Evolutionary conservation across 2,797 vertebrate genomes (phyloP).

Genomic region (Neosilurus mollespiculum): DNA sequence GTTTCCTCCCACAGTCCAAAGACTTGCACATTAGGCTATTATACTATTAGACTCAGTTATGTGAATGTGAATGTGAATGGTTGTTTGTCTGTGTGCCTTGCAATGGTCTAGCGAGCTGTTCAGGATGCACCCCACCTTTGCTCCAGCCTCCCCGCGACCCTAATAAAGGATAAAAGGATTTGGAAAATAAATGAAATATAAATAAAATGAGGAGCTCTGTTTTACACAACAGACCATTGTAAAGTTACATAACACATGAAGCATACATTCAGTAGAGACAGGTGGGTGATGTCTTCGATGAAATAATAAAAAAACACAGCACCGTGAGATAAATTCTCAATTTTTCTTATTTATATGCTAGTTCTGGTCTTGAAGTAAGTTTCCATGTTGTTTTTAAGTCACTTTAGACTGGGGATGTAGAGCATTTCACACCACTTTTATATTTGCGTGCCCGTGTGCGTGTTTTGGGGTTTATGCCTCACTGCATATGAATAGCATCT

Average conservation of each 20-base stretch:
- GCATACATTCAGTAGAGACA: slow-evolving; percentile 1
- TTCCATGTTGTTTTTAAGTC: not conserved
- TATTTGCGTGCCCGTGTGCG: slow-evolving; percentile 2
- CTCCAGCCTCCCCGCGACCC: no score
- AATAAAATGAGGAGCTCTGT: not conserved
- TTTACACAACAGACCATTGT: not conserved
- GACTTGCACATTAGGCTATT: no score
- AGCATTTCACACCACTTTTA: slow-evolving; percentile 14
- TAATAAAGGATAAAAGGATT: no score
- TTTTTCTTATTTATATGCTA: not conserved
- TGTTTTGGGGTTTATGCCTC: slow-evolving; percentile 37
- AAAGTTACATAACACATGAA: not conserved
- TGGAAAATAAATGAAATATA: no score
- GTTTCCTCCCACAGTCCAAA: no score
- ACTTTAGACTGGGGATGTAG: not conserved
- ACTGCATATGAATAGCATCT: slow-evolving; percentile 52
- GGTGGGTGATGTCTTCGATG: not conserved
- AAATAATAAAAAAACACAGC: not conserved
- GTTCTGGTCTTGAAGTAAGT: slow-evolving; percentile 3
- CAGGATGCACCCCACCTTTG: no score
- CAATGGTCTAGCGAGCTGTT: no score
- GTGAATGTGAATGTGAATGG: no score
- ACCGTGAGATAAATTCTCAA: not conserved
- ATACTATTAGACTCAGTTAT: no score
- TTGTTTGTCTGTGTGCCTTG: no score